Evolutionary conservation across 30 jellyfish, hydroid and myxozoan species (phyloP).

Genomic region (Pseudorhiza aurosa): DNA sequence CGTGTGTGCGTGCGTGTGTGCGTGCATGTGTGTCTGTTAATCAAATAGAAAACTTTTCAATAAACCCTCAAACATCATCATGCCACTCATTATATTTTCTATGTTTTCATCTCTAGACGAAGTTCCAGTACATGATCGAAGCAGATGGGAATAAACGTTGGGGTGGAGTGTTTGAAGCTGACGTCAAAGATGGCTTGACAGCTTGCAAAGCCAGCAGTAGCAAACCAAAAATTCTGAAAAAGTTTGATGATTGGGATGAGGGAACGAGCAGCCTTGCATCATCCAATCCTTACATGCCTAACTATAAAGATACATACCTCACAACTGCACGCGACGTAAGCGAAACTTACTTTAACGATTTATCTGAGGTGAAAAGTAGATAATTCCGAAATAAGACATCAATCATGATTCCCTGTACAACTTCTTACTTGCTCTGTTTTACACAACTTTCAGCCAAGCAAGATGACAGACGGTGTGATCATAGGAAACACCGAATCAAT

Average conservation of each 20-base stretch:
- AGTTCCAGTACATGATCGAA: conserved; percentile 83
- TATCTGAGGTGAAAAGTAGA: no score
- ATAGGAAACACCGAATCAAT: conserved; percentile 17
- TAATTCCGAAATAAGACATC: no score
- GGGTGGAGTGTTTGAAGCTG: conserved; percentile 89
- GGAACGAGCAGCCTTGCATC: conserved; percentile 52
- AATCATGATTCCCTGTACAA: no score
- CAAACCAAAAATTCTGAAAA: conserved; percentile 65
- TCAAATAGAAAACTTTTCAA: no score
- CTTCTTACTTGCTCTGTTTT: no score
- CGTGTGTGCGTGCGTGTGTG: no score
- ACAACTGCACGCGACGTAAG: conserved; percentile 65
- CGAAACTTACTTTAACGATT: background rate
- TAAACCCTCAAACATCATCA: background rate
- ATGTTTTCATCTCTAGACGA: background rate
- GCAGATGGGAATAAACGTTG: conserved; percentile 72
- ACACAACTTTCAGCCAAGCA: background rate
- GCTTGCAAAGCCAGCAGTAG: conserved; percentile 38
- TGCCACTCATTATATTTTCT: background rate
- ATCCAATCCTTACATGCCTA: conserved; percentile 41
- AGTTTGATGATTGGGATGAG: conserved; percentile 84
- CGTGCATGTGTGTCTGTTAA: no score
- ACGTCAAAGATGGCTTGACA: conserved; percentile 33
- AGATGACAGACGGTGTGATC: conserved; percentile 6
- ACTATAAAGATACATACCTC: conserved; percentile 47